Conservation (phyloP, 2,113 vertebrate species). For the Artemisiospiza belli region DNA sequence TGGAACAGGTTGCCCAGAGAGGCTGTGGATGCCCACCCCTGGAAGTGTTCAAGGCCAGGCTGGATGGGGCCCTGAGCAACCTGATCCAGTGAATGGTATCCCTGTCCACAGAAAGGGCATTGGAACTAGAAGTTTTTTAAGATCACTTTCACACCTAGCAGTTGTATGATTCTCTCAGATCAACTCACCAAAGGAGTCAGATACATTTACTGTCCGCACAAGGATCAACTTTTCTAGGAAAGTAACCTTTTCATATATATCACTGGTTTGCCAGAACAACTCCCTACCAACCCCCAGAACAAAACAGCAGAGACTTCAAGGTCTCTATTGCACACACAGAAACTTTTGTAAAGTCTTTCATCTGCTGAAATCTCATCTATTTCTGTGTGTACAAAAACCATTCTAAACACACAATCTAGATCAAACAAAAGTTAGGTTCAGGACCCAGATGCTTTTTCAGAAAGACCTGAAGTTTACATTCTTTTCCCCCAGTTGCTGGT, state of each 20-base stretch:
- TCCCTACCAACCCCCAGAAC: fast-evolving
- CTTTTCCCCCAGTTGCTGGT: neutral
- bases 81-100: neutral
- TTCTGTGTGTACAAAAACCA: neutral
- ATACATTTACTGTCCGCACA: neutral
- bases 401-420: neutral
- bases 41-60: neutral
- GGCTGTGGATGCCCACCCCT: neutral
- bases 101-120: neutral
- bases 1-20: neutral
- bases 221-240: neutral
- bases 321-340: neutral
- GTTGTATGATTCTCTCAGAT: neutral
- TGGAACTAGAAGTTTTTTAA: neutral
- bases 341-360: neutral
- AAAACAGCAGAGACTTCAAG: neutral
- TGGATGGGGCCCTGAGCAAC: neutral
- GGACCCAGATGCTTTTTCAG: neutral
- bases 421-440: neutral
- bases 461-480: neutral
- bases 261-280: neutral
- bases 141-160: neutral
- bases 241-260: neutral
- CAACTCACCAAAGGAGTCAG: neutral
- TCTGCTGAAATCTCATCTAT: neutral